phyloP scores from a whole-genome alignment of 2,888 invertebrate genomes.

The Drosophila limbata region DNA sequence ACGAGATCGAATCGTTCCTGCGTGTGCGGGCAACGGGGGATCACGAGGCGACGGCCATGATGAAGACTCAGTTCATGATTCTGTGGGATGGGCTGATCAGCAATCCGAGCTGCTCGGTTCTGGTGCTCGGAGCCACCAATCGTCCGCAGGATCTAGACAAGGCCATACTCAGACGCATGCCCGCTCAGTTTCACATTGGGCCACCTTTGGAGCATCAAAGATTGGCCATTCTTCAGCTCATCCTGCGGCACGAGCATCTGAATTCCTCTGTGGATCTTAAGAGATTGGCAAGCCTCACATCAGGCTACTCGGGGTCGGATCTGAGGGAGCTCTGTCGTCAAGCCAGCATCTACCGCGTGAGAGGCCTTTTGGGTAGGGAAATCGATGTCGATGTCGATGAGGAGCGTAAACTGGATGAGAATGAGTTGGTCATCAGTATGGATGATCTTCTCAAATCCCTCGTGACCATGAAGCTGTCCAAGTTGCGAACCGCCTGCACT shows the following conservation, averaged over 20 bases:
- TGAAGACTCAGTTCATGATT: slow-evolving; percentile 99
- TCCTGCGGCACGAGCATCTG: slow-evolving; percentile 90
- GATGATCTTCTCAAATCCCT: slow-evolving; percentile 59
- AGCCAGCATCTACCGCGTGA: slow-evolving; percentile 94
- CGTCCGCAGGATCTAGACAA: slow-evolving; percentile 86
- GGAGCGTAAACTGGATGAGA: slow-evolving; percentile 1
- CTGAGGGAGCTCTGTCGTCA: slow-evolving; percentile 94
- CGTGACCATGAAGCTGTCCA: slow-evolving; percentile 53
- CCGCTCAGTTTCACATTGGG: slow-evolving; percentile 89
- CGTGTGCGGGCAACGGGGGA: slow-evolving; percentile 94
- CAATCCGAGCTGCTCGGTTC: slow-evolving; percentile 92
- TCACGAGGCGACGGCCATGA: slow-evolving; percentile 99
- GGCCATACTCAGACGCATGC: slow-evolving; percentile 70
- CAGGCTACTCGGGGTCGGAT: slow-evolving; percentile 97
- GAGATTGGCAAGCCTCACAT: slow-evolving; percentile 90
- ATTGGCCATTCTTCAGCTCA: slow-evolving; percentile 90
- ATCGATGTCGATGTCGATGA: not conserved
- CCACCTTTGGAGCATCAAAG: slow-evolving; percentile 91
- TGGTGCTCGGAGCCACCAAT: slow-evolving; percentile 99
- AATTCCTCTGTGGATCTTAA: slow-evolving; percentile 89
- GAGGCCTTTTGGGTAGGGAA: slow-evolving; percentile 80
- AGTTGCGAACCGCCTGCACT: slow-evolving; percentile 25
- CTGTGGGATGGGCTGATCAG: slow-evolving; percentile 99
- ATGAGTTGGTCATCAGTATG: slow-evolving; percentile 54
- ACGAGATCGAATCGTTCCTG: slow-evolving; percentile 99